phyloP scores from a whole-genome alignment of 2,888 invertebrate genomes.

The Scaptomyza parva region DNA sequence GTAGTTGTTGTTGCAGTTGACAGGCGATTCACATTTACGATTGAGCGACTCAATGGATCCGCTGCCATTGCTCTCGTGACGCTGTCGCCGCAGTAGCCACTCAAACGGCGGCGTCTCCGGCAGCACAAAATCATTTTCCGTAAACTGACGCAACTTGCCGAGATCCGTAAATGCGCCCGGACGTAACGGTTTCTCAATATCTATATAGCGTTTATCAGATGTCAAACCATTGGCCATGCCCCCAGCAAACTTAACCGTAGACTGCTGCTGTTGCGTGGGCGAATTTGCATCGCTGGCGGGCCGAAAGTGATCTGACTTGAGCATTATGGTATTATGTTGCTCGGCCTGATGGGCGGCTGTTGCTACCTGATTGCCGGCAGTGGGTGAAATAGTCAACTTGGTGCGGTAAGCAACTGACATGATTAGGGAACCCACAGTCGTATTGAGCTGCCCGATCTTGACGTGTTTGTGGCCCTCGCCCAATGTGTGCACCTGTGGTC shows the following conservation, averaged over 20 bases:
- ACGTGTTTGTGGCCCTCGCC: constrained; percentile 93
- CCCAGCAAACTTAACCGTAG: constrained; percentile 76
- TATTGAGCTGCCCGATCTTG: constrained; percentile 93
- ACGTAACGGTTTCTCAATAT: constrained; percentile 90
- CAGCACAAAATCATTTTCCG: constrained; percentile 86
- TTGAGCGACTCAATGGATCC: constrained; percentile 79
- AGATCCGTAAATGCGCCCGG: constrained; percentile 92
- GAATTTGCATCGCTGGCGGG: constrained; percentile 61
- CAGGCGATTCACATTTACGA: constrained; percentile 73
- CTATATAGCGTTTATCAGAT: constrained; percentile 88
- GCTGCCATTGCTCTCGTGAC: constrained; percentile 73
- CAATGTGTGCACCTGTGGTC: constrained; percentile 90
- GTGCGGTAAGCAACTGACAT: constrained; percentile 95
- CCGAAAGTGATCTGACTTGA: constrained; percentile 96
- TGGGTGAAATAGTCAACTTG: constrained; percentile 95
- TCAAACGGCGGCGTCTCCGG: constrained; percentile 89
- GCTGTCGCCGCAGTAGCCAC: constrained; percentile 84
- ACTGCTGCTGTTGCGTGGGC: constrained; percentile 84
- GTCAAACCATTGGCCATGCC: constrained; percentile 71
- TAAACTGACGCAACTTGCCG: constrained; percentile 87
- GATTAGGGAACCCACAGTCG: constrained; percentile 93
- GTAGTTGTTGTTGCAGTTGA: constrained; percentile 47
- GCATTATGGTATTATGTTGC: constrained; percentile 89
- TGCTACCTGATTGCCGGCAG: constrained; percentile 85
- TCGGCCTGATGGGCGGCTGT: constrained; percentile 76